phyloP scores from a whole-genome alignment of 1,140 invertebrate species.

The Musca domestica region DNA sequence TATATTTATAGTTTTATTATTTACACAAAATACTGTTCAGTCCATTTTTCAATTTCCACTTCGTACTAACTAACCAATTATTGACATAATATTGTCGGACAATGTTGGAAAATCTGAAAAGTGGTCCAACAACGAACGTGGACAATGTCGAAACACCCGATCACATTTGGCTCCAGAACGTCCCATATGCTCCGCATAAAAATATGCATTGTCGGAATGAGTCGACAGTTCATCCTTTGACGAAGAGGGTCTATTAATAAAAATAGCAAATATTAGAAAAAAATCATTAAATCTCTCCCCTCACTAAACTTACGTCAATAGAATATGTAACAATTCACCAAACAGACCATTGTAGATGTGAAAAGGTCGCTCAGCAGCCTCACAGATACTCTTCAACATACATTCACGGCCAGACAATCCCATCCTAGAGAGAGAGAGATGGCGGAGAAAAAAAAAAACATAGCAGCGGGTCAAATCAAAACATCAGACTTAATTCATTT shows the following conservation, averaged over 20 bases:
- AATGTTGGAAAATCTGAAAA: slow-evolving; percentile 54
- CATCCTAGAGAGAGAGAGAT: slow-evolving; percentile 52
- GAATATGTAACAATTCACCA: slow-evolving; percentile 67
- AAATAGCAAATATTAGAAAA: slow-evolving; percentile 10
- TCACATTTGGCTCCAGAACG: slow-evolving; percentile 59
- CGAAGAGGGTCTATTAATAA: slow-evolving; percentile 62
- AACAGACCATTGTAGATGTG: slow-evolving; percentile 64
- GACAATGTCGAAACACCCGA: slow-evolving; percentile 64
- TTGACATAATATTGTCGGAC: not conserved
- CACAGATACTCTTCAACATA: slow-evolving; percentile 72
- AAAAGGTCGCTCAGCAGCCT: slow-evolving; percentile 67
- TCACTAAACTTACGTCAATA: slow-evolving; percentile 63
- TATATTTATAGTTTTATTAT: not conserved
- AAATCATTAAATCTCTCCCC: too few species aligned
- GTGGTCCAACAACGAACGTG: slow-evolving; percentile 60
- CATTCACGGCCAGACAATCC: slow-evolving; percentile 67
- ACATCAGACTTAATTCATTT: slow-evolving; percentile 11
- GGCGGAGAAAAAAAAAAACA: too few species aligned
- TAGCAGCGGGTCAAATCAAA: too few species aligned
- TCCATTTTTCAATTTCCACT: not conserved
- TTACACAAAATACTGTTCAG: not conserved
- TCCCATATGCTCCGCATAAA: slow-evolving; percentile 66
- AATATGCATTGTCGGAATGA: slow-evolving; percentile 68
- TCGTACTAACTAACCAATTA: not conserved
- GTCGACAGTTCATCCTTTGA: slow-evolving; percentile 63